phyloP scores from a whole-genome alignment of 2,888 invertebrate genomes.

The Muscina levida region DNA sequence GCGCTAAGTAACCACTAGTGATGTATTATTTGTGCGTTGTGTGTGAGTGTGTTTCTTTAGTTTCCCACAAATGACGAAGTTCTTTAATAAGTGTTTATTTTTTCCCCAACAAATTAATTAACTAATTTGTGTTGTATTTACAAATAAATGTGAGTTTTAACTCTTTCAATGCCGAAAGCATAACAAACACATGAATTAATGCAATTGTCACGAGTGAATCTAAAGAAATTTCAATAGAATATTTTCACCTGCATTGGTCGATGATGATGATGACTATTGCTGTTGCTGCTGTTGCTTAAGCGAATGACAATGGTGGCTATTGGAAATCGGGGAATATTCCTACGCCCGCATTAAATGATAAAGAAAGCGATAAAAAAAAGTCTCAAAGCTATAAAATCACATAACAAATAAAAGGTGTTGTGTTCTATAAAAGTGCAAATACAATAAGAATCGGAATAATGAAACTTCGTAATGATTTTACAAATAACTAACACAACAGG shows the following conservation, averaged over 20 bases:
- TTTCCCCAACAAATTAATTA: constrained; percentile 55
- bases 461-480: too few relatives aligned
- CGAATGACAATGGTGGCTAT: constrained; percentile 15
- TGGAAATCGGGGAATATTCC: constrained; percentile 2
- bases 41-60: constrained; percentile 65
- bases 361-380: neutral
- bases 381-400: too few relatives aligned
- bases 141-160: constrained; percentile 65
- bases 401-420: too few relatives aligned
- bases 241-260: constrained; percentile 40
- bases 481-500: too few relatives aligned
- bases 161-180: constrained; percentile 13
- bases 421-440: neutral
- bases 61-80: constrained; percentile 66
- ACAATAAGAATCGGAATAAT: neutral
- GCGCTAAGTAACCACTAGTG: constrained; percentile 45
- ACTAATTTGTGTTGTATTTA: constrained; percentile 57
- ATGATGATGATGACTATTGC: too few relatives aligned
- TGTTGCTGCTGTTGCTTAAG: too few relatives aligned
- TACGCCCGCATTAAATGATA: constrained; percentile 16
- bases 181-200: constrained; percentile 4
- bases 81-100: constrained; percentile 66
- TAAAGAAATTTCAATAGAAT: neutral
- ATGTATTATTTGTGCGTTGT: constrained; percentile 32
- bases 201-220: neutral